Evolutionary conservation across 2,888 invertebrate species (phyloP).

Genomic region (Polydrusus cervinus): DNA sequence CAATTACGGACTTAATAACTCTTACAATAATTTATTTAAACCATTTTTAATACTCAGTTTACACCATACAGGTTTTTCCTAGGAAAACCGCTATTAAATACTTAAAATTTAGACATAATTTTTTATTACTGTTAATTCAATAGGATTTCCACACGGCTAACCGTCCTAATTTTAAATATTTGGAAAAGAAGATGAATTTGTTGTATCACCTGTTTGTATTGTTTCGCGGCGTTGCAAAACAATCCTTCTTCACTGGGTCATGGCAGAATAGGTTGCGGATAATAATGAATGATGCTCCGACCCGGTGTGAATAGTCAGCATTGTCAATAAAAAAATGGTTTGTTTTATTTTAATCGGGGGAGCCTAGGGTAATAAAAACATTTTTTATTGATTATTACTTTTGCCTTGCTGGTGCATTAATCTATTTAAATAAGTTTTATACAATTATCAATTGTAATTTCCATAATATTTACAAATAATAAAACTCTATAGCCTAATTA

Average conservation of each 20-base stretch:
- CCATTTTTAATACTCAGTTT: not conserved
- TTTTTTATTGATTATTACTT: too few species aligned
- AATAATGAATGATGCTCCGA: constrained; percentile 2
- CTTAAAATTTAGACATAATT: not conserved
- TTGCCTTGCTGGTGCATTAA: too few species aligned
- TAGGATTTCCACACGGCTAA: constrained; percentile 64
- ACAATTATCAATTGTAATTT: too few species aligned
- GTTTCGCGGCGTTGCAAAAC: constrained; percentile 26
- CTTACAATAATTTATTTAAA: not conserved
- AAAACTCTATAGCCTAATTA: too few species aligned
- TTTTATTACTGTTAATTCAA: not conserved
- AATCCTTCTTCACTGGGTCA: constrained; percentile 25
- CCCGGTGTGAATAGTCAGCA: constrained; percentile 16
- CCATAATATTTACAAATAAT: too few species aligned
- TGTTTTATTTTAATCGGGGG: constrained; percentile 14
- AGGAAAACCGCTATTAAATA: too few species aligned
- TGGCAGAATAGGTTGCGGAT: constrained; percentile 25
- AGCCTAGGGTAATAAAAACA: too few species aligned
- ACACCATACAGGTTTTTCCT: not conserved
- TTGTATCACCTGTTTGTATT: constrained; percentile 43
- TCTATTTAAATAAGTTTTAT: too few species aligned
- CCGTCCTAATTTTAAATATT: constrained; percentile 61
- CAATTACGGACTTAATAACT: too few species aligned
- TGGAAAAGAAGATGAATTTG: constrained; percentile 57
- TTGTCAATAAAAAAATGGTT: constrained; percentile 14